A percentile compares a stretch with the other conserved stretches of the same genome.
Evolutionary conservation across 2,797 vertebrate species (phyloP).

Genomic region (Psittacula echo): DNA sequence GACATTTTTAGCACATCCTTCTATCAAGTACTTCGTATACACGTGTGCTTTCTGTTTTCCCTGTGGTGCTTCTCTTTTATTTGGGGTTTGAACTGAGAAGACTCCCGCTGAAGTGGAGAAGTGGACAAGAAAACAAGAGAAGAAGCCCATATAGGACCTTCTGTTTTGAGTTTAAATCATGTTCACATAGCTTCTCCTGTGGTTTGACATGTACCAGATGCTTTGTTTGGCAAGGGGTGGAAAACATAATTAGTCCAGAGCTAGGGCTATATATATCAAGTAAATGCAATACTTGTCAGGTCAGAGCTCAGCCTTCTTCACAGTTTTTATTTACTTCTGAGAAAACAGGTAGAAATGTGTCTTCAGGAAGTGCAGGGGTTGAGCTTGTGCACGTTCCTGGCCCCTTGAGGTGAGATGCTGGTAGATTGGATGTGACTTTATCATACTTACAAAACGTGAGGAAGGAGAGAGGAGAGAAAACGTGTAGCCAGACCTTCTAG

Average conservation of each 20-base stretch:
- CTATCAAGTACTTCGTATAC: background rate
- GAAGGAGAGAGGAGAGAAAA: background rate
- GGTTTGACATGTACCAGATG: background rate
- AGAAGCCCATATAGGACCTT: background rate
- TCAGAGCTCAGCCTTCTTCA: background rate
- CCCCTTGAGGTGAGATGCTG: conserved; percentile 21
- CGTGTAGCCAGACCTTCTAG: background rate
- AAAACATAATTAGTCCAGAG: background rate
- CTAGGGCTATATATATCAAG: background rate
- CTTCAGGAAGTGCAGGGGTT: background rate
- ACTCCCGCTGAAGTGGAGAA: background rate
- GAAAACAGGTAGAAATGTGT: background rate
- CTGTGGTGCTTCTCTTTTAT: background rate
- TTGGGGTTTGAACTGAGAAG: background rate
- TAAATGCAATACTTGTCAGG: background rate
- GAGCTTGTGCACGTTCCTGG: background rate
- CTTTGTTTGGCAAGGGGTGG: background rate
- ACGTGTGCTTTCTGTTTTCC: background rate
- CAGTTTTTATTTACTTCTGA: conserved; percentile 18
- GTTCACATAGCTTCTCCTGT: background rate
- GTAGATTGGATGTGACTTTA: background rate
- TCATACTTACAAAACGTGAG: background rate
- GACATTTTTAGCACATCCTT: background rate
- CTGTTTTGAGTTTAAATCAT: background rate
- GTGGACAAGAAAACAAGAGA: background rate